A percentile compares a stretch with the other conserved stretches of the same genome.
Conservation (phyloP, 2,888 invertebrate species). For the Nebria salina region DNA sequence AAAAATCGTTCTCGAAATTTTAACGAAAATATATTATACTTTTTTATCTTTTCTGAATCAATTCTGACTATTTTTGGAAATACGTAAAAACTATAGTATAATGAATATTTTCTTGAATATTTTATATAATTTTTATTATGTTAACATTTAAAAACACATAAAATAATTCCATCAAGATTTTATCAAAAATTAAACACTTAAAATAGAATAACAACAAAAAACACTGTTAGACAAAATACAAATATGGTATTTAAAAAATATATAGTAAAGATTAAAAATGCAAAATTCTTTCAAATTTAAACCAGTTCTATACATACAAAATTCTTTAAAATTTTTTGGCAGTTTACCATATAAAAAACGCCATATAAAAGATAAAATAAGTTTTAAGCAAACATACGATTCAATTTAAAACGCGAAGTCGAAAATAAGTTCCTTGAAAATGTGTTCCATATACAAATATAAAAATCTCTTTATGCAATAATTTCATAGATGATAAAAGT, state of each 20-base stretch:
- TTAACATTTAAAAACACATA: too few species aligned
- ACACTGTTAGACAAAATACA: not conserved
- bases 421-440: not conserved
- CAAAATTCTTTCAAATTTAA: not conserved
- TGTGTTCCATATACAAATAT: not conserved
- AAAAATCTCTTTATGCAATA: too few species aligned
- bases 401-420: not conserved
- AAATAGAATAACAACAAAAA: not conserved
- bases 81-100: too few species aligned
- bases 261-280: not conserved
- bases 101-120: too few species aligned
- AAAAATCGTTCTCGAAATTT: too few species aligned
- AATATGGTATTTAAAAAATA: not conserved
- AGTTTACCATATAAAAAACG: not conserved
- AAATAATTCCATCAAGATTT: too few species aligned
- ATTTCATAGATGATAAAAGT: too few species aligned
- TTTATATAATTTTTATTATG: too few species aligned
- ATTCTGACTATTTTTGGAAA: too few species aligned
- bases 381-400: not conserved
- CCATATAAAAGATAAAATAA: not conserved
- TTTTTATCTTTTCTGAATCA: too few species aligned
- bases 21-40: too few species aligned
- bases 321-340: not conserved
- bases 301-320: not conserved
- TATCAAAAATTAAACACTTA: not conserved